Evolutionary conservation across 1,140 invertebrate genomes (phyloP), one percentile per base, ranked within the genome.

Genomic region (Stenopsyche tienmushanensis): DNA sequence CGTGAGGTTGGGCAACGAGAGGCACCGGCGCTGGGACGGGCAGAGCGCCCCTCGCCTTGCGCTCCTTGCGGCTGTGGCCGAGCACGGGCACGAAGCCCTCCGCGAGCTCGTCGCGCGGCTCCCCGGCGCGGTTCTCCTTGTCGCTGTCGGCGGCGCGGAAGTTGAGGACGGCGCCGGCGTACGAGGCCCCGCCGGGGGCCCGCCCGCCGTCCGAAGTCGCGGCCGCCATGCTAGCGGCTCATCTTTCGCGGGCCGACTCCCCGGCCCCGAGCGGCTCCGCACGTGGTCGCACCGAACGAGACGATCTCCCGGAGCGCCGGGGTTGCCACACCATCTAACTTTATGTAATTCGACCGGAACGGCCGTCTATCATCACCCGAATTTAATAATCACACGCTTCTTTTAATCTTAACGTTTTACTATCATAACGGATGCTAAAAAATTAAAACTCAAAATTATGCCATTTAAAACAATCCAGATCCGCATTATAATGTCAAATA

Each of bases 21-120:
- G n/a, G n/a, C n/a, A n/a, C 58, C 52, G 2, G 79, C 75, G 62
- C 75, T 65, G 3, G 75, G 71, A n/a, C n/a, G n/a, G n/a, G n/a
- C n/a, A n/a, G n/a, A n/a, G n/a, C n/a, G n/a, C n/a, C n/a, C 20
- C 75, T 72, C 65, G 44, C 26, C 60, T 57, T 55, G n/a, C 60
- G 55, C 57, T 66, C 67, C 64, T 65, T 65, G 21, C 50, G 54
- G n/a, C 44, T 65, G 39, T 78, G 72, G 15, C 73, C 72, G 71
- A 80, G 78, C 18, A 77, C 74, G 34, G 79, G 77, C 24, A 82
- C 80, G 71, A 82, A 82, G 17, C 79, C 80, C 67, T 80, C 80
- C 71, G 78, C 78, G 71, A 76, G 77, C 67, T 78, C 77, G 9
- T 76, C 75, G 24, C 75, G 74, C 74, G 44, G 74, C 41, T 72